Percentiles rank a stretch among this genome's conserved stretches.
These are phyloP conservation scores for Sipha flava DNA, from an alignment of 1,140 invertebrate genomes.

Conservation along the genomic window DNA sequence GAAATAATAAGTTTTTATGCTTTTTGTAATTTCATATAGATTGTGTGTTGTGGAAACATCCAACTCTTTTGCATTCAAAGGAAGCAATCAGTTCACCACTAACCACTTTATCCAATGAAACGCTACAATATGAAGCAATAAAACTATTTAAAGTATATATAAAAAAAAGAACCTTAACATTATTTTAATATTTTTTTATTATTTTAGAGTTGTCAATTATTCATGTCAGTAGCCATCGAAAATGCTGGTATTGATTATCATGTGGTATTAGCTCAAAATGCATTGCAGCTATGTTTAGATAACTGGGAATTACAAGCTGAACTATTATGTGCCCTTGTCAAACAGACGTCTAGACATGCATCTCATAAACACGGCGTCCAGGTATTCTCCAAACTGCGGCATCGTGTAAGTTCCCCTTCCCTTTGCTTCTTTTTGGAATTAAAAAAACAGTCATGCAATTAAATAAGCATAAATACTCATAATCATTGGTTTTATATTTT, in stretches of 20 bases:
- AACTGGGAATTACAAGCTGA: constrained; percentile 83
- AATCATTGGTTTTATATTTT: too few relatives aligned
- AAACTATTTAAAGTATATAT: constrained; percentile 81
- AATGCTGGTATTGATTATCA: constrained; percentile 93
- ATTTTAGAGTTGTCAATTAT: constrained; percentile 76
- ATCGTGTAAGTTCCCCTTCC: constrained; percentile 40
- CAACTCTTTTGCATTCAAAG: constrained; percentile 79
- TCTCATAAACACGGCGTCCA: constrained; percentile 81
- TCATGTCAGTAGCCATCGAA: constrained; percentile 88
- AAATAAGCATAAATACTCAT: not conserved
- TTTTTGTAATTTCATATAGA: constrained; percentile 48
- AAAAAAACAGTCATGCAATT: not conserved
- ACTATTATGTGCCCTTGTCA: constrained; percentile 80
- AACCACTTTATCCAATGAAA: constrained; percentile 75
- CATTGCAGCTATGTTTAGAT: constrained; percentile 80
- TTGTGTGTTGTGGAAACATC: constrained; percentile 89
- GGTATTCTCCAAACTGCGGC: constrained; percentile 53
- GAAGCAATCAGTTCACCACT: constrained; percentile 76
- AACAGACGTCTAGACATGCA: constrained; percentile 82
- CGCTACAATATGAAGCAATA: constrained; percentile 78
- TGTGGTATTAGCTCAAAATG: constrained; percentile 88
- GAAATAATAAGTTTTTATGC: not conserved
- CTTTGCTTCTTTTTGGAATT: constrained; percentile 23
- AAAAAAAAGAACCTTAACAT: not conserved
- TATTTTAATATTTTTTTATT: not conserved